These are phyloP conservation scores for Yponomeuta sedellus DNA, from an alignment of 2,888 invertebrate species.

Conservation along the genomic window DNA sequence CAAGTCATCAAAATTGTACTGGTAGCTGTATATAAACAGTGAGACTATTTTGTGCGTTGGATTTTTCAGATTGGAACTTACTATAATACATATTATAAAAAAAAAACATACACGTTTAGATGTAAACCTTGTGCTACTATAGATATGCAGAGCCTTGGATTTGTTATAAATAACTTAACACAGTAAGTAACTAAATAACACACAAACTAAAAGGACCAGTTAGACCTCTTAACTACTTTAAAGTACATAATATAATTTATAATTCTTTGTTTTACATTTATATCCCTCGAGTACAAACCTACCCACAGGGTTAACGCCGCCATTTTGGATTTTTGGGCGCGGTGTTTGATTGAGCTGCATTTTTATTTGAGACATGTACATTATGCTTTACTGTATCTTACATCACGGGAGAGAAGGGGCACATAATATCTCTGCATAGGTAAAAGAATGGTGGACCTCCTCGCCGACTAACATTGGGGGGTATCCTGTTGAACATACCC, in stretches of 20 bases:
- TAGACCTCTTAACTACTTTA: background rate
- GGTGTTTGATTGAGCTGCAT: background rate
- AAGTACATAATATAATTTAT: background rate
- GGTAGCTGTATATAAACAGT: background rate
- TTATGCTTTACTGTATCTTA: no score
- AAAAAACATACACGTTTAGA: background rate
- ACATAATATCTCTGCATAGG: no score
- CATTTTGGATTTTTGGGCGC: background rate
- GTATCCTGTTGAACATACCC: no score
- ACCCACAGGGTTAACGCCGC: background rate
- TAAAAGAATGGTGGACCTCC: no score
- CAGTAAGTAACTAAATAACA: background rate
- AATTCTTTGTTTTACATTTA: background rate
- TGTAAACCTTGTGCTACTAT: background rate
- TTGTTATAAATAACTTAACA: background rate
- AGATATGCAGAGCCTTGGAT: slow-evolving; percentile 1
- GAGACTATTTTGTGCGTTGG: background rate
- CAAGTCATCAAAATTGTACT: no score
- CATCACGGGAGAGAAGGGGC: no score
- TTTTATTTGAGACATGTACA: background rate
- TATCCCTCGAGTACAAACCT: no score
- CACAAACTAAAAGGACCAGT: background rate
- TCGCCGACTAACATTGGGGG: no score
- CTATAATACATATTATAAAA: background rate
- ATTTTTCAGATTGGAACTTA: background rate